phyloP scores from a whole-genome alignment of 2,888 invertebrate genomes.

The Diaprepes abbreviatus region DNA sequence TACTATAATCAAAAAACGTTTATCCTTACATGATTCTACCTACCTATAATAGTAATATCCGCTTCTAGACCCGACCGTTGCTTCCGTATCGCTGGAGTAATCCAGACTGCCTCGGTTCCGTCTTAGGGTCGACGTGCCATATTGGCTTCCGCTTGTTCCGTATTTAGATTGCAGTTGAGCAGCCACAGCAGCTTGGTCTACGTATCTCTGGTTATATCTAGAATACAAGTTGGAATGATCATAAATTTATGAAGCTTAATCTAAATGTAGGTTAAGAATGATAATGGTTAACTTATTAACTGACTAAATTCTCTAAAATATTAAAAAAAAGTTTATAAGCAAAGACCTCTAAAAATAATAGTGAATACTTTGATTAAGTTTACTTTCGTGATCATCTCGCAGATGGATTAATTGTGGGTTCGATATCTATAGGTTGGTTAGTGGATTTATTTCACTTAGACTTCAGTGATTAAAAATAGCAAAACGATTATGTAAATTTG shows the following conservation, averaged over 20 bases:
- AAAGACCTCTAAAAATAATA: too few species aligned
- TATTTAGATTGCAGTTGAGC: constrained; percentile 68
- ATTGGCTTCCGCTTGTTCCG: constrained; percentile 57
- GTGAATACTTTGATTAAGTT: too few species aligned
- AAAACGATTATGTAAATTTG: too few species aligned
- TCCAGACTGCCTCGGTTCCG: constrained; percentile 85
- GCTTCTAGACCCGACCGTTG: constrained; percentile 85
- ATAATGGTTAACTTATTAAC: too few species aligned
- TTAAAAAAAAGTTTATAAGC: too few species aligned
- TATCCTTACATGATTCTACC: neutral
- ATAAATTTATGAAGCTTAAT: neutral
- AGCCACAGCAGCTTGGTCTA: constrained; percentile 71
- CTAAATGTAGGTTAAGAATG: neutral
- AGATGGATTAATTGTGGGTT: too few species aligned
- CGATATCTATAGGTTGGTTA: too few species aligned
- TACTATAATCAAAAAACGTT: too few species aligned
- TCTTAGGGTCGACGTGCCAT: constrained; percentile 72
- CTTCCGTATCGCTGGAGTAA: constrained; percentile 96
- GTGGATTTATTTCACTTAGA: too few species aligned
- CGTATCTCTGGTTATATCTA: constrained; percentile 64
- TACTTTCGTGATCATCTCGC: too few species aligned
- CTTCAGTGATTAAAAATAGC: too few species aligned
- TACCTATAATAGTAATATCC: constrained; percentile 80
- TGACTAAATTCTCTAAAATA: too few species aligned
- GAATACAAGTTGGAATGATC: constrained; percentile 2